Percentiles rank a stretch among this genome's conserved stretches.
Evolutionary conservation across 2,888 invertebrate genomes (phyloP).

Genomic region (Alloplasta piceator): DNA sequence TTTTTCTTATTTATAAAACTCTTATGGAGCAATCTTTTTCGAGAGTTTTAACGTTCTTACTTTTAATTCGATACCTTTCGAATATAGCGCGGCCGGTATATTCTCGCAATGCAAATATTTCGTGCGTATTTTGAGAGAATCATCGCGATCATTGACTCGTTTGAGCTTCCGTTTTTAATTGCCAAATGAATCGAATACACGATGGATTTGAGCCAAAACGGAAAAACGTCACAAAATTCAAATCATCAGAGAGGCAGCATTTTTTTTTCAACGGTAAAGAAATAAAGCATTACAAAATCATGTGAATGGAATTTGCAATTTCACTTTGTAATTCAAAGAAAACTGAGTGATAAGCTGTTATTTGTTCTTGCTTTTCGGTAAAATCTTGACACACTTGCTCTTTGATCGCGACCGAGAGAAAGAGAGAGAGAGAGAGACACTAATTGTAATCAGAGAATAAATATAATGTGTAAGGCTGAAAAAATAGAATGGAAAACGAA

Average conservation of each 20-base stretch:
- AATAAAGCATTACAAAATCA: too few relatives aligned
- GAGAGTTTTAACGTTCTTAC: too few relatives aligned
- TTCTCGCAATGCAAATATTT: too few relatives aligned
- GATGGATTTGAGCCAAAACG: not conserved
- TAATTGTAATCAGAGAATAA: not conserved
- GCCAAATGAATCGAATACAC: conserved; percentile 15
- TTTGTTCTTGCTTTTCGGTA: conserved; percentile 24
- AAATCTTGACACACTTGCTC: conserved; percentile 32
- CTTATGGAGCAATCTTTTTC: too few relatives aligned
- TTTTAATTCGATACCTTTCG: too few relatives aligned
- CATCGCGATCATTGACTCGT: conserved; percentile 5
- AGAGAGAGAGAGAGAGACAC: not conserved
- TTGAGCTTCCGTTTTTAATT: conserved; percentile 12
- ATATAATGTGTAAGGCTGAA: conserved; percentile 46
- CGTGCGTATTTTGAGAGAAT: conserved; percentile 16
- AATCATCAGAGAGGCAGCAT: not conserved
- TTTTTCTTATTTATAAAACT: too few relatives aligned
- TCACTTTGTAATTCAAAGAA: not conserved
- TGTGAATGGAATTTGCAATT: not conserved
- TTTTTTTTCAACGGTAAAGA: not conserved
- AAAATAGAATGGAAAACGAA: not conserved
- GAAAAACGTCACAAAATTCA: too few relatives aligned
- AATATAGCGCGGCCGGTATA: too few relatives aligned
- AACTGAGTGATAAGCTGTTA: not conserved
- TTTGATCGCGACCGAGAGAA: conserved; percentile 38